Evolutionary conservation across 2,113 vertebrate genomes (phyloP).

Genomic region (Syngnathus floridae): DNA sequence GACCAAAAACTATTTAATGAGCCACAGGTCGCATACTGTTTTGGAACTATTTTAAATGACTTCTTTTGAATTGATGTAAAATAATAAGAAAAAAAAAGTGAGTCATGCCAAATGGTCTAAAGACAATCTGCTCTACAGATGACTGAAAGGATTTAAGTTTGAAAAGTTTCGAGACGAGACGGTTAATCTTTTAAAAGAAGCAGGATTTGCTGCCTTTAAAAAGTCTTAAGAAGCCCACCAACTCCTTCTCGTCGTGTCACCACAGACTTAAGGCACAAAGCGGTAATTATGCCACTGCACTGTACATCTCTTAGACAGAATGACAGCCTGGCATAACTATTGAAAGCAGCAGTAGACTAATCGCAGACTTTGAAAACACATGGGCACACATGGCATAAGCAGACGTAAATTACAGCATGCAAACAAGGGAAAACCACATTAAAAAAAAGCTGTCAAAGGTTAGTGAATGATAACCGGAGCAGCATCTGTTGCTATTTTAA

Average conservation of each 20-base stretch:
- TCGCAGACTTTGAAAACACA: slow-evolving; percentile 32
- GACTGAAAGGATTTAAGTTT: neutral
- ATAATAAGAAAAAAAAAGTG: neutral
- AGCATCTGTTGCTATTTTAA: slow-evolving; percentile 16
- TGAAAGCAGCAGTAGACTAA: slow-evolving; percentile 29
- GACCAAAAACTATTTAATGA: slow-evolving; percentile 43
- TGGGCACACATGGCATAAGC: slow-evolving; percentile 32
- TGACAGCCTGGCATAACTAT: slow-evolving; percentile 36
- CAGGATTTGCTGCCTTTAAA: slow-evolving; percentile 11
- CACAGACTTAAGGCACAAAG: slow-evolving; percentile 17
- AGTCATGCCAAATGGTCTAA: neutral
- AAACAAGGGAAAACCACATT: slow-evolving; percentile 51
- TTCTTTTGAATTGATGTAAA: neutral
- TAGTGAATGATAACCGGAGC: slow-evolving; percentile 35
- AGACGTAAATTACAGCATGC: slow-evolving; percentile 4
- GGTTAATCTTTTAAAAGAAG: slow-evolving; percentile 11
- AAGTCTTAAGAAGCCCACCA: slow-evolving; percentile 5
- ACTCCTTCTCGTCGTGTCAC: slow-evolving; percentile 1
- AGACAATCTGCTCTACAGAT: neutral
- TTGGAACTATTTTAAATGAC: neutral
- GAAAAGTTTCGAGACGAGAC: neutral
- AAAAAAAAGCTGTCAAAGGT: slow-evolving; percentile 17
- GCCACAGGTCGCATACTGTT: slow-evolving; percentile 28
- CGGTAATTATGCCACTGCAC: slow-evolving; percentile 34
- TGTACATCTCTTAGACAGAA: slow-evolving; percentile 17